Conservation (phyloP, 2,888 invertebrate genomes). For the Ichneumoninae sp. region DNA sequence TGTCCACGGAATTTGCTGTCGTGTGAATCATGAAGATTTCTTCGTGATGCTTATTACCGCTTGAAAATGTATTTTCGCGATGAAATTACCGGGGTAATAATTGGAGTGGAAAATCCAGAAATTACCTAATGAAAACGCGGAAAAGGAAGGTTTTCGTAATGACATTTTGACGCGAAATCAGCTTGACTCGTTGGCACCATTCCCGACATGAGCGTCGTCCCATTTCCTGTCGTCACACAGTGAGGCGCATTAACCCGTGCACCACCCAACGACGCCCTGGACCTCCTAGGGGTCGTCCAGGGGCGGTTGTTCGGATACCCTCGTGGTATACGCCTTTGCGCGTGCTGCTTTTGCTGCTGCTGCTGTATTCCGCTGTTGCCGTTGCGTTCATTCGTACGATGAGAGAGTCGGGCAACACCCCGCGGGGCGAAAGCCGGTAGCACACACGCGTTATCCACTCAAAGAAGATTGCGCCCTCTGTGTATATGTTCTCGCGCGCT, state of each 20-base stretch:
- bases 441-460: slow-evolving; percentile 71
- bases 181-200: slow-evolving; percentile 6
- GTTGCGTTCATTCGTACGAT: slow-evolving; percentile 42
- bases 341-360: slow-evolving; percentile 76
- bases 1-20: too few relatives aligned
- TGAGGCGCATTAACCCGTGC: slow-evolving; percentile 70
- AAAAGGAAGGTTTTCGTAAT: neutral
- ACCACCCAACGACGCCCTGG: slow-evolving; percentile 83
- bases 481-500: slow-evolving; percentile 41
- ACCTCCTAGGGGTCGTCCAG: slow-evolving; percentile 84
- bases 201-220: slow-evolving; percentile 29
- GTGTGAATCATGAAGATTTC: neutral
- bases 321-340: slow-evolving; percentile 77
- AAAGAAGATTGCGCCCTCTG: slow-evolving; percentile 72
- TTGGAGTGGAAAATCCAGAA: neutral
- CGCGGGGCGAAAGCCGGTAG: slow-evolving; percentile 66
- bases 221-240: slow-evolving; percentile 52
- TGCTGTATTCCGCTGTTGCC: slow-evolving; percentile 31
- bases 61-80: neutral
- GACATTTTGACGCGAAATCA: slow-evolving; percentile 1
- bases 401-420: slow-evolving; percentile 64
- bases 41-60: neutral
- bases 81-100: neutral
- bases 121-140: neutral
- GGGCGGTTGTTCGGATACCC: slow-evolving; percentile 79